These are phyloP conservation scores for Pterocles gutturalis DNA, from an alignment of 2,113 vertebrate species.

Conservation along the genomic window DNA sequence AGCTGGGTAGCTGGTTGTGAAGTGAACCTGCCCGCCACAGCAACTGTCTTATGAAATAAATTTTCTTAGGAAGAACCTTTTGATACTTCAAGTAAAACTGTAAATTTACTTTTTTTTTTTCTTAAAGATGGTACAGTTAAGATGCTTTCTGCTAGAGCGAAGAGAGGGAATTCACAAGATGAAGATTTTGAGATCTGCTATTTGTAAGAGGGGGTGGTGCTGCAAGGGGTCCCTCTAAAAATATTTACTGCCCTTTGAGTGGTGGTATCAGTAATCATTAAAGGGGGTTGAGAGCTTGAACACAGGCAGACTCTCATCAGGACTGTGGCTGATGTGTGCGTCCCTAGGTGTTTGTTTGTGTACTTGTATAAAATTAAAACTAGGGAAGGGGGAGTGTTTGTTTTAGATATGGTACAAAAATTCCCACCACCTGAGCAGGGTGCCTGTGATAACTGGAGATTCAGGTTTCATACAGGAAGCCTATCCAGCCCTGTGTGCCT, in stretches of 20 bases:
- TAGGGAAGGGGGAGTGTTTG: background rate
- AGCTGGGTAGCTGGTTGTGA: background rate
- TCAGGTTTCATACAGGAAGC: background rate
- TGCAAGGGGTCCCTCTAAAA: background rate
- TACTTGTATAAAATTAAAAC: background rate
- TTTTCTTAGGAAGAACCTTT: background rate
- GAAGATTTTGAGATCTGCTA: background rate
- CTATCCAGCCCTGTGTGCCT: background rate
- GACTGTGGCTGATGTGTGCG: background rate
- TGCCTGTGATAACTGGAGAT: background rate
- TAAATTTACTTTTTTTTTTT: background rate
- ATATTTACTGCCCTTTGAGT: background rate
- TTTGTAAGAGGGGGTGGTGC: background rate
- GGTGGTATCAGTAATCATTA: background rate
- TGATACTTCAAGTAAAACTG: background rate
- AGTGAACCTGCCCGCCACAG: background rate
- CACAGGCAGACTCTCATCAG: background rate
- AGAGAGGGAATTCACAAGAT: background rate
- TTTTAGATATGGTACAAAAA: background rate
- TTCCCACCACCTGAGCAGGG: background rate
- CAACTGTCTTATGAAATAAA: background rate
- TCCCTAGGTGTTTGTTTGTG: background rate
- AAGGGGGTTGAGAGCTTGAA: background rate
- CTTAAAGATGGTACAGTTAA: background rate
- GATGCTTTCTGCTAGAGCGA: background rate